Conservation (phyloP, 1,140 invertebrate genomes). For the Drosophila dunni region DNA sequence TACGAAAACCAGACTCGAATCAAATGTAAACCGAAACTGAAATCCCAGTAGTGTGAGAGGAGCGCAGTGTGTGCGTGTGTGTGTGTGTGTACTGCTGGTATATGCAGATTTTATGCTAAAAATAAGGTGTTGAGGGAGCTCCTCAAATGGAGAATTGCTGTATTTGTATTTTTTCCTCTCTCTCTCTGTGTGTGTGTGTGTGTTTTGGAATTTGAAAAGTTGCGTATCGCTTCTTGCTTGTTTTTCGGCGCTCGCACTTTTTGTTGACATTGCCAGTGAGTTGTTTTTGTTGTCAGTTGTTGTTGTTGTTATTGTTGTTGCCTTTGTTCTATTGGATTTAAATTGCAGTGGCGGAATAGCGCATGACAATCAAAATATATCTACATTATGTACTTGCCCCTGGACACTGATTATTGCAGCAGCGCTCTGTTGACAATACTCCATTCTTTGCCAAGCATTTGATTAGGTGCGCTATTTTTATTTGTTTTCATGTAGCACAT, state of each 20-base stretch:
- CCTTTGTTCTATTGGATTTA: slow-evolving; percentile 35
- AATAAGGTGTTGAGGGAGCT: slow-evolving; percentile 6
- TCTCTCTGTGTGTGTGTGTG: too few relatives aligned
- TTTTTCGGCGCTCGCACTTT: slow-evolving; percentile 7
- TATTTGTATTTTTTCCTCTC: too few relatives aligned
- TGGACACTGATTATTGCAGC: slow-evolving; percentile 12
- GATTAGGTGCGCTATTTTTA: slow-evolving; percentile 10
- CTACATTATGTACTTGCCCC: slow-evolving; percentile 21
- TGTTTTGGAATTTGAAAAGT: slow-evolving; percentile 13
- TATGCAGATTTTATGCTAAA: slow-evolving; percentile 32
- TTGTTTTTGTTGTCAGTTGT: slow-evolving; percentile 9
- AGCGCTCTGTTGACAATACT: slow-evolving; percentile 5
- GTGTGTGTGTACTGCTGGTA: not conserved
- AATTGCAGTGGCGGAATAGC: slow-evolving; percentile 24
- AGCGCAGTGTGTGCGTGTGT: not conserved
- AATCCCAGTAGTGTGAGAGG: slow-evolving; percentile 13
- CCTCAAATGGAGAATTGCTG: not conserved
- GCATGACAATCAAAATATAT: slow-evolving; percentile 40
- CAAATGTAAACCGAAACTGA: slow-evolving; percentile 26
- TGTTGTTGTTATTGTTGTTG: slow-evolving; percentile 16
- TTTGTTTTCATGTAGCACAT: too few relatives aligned
- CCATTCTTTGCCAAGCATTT: slow-evolving; percentile 20
- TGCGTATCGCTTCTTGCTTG: slow-evolving; percentile 4
- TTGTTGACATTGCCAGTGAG: slow-evolving; percentile 33
- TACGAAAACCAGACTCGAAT: slow-evolving; percentile 27